Conservation (phyloP, 2,113 vertebrate species). For the Oceanites oceanicus region DNA sequence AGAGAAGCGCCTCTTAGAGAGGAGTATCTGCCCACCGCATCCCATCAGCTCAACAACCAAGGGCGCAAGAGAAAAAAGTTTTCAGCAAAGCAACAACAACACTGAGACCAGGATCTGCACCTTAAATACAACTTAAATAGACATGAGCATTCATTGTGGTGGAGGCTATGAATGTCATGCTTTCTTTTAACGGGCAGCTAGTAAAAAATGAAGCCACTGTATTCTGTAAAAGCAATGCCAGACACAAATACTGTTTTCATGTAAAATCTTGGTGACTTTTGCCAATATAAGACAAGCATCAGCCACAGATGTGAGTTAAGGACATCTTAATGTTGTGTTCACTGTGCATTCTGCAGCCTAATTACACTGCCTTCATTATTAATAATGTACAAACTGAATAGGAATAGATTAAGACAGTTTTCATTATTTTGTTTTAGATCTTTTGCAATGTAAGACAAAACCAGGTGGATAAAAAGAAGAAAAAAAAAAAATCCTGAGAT, state of each 20-base stretch:
- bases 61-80: not conserved
- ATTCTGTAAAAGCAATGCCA: not conserved
- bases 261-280: conserved; percentile 20
- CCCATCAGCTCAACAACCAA: not conserved
- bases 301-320: conserved; percentile 55
- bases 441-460: not conserved
- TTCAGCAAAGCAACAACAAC: not conserved
- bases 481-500: not conserved
- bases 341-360: conserved; percentile 32
- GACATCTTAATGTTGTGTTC: conserved; percentile 35
- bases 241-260: not conserved
- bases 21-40: not conserved
- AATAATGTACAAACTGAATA: not conserved
- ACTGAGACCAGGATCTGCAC: not conserved
- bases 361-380: conserved; percentile 57
- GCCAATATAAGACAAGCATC: conserved; percentile 13
- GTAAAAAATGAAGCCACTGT: conserved; percentile 16
- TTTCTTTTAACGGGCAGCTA: not conserved
- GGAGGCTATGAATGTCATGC: not conserved
- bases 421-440: conserved; percentile 4
- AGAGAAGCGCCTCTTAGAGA: not conserved
- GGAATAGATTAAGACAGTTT: conserved; percentile 37
- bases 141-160: not conserved
- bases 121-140: not conserved
- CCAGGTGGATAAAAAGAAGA: not conserved